Percentiles rank a stretch among this genome's conserved stretches.
phyloP scores from a whole-genome alignment of 1,140 invertebrate species.

The Acyrthosiphon pisum region DNA sequence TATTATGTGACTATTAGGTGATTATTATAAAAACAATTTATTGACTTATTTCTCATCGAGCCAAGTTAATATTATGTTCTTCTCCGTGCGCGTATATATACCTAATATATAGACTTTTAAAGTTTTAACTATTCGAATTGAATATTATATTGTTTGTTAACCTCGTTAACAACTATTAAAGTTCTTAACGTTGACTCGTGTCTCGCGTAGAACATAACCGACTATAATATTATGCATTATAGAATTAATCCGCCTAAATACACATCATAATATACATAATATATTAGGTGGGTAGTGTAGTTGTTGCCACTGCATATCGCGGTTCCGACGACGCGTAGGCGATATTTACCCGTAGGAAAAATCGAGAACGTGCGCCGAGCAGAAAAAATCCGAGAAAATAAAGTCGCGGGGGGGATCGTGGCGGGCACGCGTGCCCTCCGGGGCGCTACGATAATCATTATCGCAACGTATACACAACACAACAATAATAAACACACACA shows the following conservation, averaged over 20 bases:
- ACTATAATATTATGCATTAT: too few relatives aligned
- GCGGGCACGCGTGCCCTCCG: slow-evolving; percentile 52
- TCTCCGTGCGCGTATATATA: background rate
- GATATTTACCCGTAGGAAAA: background rate
- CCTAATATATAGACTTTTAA: background rate
- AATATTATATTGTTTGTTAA: background rate
- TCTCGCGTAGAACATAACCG: background rate
- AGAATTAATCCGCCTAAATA: too few relatives aligned
- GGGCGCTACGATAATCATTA: background rate
- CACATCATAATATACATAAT: background rate
- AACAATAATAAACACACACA: slow-evolving; percentile 18
- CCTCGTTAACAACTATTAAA: background rate
- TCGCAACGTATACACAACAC: slow-evolving; percentile 11
- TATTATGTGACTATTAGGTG: background rate
- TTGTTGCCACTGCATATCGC: background rate
- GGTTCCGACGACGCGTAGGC: background rate
- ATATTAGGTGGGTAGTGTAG: background rate
- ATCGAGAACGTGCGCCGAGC: background rate
- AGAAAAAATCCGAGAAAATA: background rate
- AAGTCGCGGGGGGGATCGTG: background rate
- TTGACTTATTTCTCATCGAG: background rate
- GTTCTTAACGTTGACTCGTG: too few relatives aligned
- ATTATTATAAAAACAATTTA: background rate
- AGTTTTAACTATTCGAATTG: background rate
- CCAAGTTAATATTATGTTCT: too few relatives aligned